Evolutionary conservation across 30 jellyfish, hydroid and myxozoan species (phyloP), one percentile per base, ranked within the genome.

Genomic region (Cassiopea xamachana): DNA sequence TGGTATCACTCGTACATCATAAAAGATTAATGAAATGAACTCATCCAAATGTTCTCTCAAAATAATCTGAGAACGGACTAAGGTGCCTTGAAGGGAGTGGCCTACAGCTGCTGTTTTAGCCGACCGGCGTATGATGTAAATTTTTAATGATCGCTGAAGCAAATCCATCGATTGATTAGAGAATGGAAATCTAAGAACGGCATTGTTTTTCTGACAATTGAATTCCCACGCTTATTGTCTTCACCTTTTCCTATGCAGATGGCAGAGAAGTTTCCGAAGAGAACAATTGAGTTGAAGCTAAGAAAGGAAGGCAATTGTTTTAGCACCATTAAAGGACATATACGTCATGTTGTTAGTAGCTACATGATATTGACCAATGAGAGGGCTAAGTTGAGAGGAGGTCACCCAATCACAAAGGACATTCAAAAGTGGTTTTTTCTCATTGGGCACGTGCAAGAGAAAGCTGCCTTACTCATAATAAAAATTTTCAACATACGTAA

Each of bases 151-250:
- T 70, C 95, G 60, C 86, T 90, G 89, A 59, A 60, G 97, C 87
- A 77, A 90, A 77, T 80, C 87, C 58, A 82, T 69, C 89, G 61
- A 90, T 76, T 70, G 69, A 90, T n/a, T 48, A 58, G 90, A 80
- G 82, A 84, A 73, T 18, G 18, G 94, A 84, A 62, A 82, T 19
- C 93, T 79, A 86, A 83, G 91, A 90, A 79, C 48, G 60, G 45
- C 76, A 90, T 90, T 90, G 97, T 90, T 73, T 60, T n/a, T 0
- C 15, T 16, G 46, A 90, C 89, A 90, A 90, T 60, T 79, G 89
- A 77, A 81, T 90, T 90, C 97, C 97, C 97, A 90, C 97, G 93
- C 86, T 93, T 55, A 58, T 90, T 80, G 92, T 75, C 60, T 46
- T 90, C 82, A 77, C 46, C 82, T 93, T 60, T 69, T 12, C 75